Base-by-base conservation (phyloP, 2,797 vertebrate genomes). In the Gymnocypris eckloni region DNA sequence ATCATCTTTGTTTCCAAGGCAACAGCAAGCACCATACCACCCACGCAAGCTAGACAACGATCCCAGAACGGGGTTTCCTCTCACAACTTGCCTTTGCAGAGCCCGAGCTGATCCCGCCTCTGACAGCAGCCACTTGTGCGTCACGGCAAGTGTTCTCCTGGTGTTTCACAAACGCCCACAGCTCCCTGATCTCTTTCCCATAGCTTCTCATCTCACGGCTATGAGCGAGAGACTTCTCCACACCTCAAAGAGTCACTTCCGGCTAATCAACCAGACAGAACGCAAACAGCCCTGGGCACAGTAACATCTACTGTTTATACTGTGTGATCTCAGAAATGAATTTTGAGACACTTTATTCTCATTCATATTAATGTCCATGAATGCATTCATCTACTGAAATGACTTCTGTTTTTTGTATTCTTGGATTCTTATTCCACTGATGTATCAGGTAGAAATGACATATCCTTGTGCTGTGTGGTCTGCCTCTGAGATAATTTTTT, bases 11-110 rank as follows among this genome's bases (percentile, higher is more conserved):
- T 86, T 87, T 79, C 84, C 82, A 90, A 39, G 82, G 80, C 75
- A 90, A 90, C 83, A 41, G 81, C 43, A 82, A 75, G 45, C 39
- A 18, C n/a, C 54, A 66, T 5, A 45, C 48, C 79, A 73, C 78
- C 82, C 78, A 86, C 78, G 39, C 78, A 61, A 16, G 82, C 39
- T 20, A 84, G 78, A 76, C 82, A 87, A 20, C 15, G 28, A 86
- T 88, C 81, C 69, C 50, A 56, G 79, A 87, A 48, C 48, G n/a
- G 87, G 87, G 89, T 85, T 89, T 89, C 89, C 87, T 88, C 80
- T 76, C 37, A 25, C 64, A 69, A 72, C 76, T n/a, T 75, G 33
- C 50, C 8, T 85, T 39, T 18, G 76, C 81, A 72, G 75, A 71
- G 59, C 33, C 61, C 1, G 1, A 52, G 59, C 33, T 7, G 18